These are phyloP conservation scores for Lycaon pictus DNA, from an alignment of 2,113 vertebrate species.

Conservation along the genomic window DNA sequence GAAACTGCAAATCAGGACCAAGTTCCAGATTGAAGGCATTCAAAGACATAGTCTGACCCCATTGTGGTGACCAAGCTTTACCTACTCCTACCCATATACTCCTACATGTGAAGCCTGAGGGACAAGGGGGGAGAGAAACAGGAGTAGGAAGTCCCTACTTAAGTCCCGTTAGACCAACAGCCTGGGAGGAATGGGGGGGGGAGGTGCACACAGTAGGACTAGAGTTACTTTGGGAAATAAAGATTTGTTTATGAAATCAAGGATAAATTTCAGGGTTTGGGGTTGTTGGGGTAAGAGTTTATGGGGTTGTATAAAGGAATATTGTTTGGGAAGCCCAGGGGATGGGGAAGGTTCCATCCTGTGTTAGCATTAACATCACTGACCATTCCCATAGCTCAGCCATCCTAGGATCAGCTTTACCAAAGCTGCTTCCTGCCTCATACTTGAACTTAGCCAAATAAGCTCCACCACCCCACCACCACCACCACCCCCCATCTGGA, in stretches of 20 bases:
- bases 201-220: not conserved
- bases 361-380: not conserved
- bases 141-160: not conserved
- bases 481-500: not conserved
- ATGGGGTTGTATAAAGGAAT: not conserved
- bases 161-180: not conserved
- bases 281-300: not conserved
- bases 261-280: not conserved
- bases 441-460: not conserved
- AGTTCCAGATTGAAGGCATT: not conserved
- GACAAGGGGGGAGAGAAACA: not conserved
- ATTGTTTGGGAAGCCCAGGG: not conserved
- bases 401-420: not conserved
- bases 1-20: not conserved
- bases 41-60: not conserved
- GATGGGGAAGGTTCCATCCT: not conserved
- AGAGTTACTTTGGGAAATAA: not conserved
- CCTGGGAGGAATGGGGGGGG: not conserved
- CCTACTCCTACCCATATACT: not conserved
- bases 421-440: constrained; percentile 47
- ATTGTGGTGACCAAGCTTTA: not conserved
- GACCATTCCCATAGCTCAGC: not conserved
- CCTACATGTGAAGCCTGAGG: not conserved
- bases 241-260: constrained; percentile 16
- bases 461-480: not conserved